These are phyloP conservation scores for Ranitomeya variabilis DNA, from an alignment of 2,113 vertebrate genomes.

Conservation along the genomic window DNA sequence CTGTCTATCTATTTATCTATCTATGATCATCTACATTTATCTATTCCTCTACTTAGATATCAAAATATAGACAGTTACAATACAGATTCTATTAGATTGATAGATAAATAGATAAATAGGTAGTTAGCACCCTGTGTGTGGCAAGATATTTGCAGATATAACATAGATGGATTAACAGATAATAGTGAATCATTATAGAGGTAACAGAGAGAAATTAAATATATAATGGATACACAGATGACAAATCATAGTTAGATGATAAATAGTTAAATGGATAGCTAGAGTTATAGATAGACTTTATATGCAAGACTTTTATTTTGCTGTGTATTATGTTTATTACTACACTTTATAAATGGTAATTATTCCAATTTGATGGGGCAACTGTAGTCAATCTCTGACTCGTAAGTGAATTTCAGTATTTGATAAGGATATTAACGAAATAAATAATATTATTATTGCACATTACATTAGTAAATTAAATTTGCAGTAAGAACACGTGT, in stretches of 20 bases:
- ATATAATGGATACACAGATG: neutral
- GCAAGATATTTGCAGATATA: too few species aligned
- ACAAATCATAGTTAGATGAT: neutral
- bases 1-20: too few species aligned
- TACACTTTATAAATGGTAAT: neutral
- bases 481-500: neutral
- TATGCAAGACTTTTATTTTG: neutral
- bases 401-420: neutral
- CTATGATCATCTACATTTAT: too few species aligned
- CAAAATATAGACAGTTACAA: too few species aligned
- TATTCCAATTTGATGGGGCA: neutral
- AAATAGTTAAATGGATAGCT: neutral
- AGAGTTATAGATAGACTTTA: too few species aligned
- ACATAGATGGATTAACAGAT: too few species aligned
- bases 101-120: too few species aligned
- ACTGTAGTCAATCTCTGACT: neutral
- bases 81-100: too few species aligned
- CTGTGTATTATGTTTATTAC: neutral
- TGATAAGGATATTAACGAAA: neutral
- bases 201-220: neutral
- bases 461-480: neutral
- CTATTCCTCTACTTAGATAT: too few species aligned
- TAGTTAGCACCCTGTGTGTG: too few species aligned
- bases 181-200: too few species aligned
- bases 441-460: neutral